These are phyloP conservation scores for Drosophila fulvimacula DNA, from an alignment of 2,888 invertebrate species.

Conservation along the genomic window DNA sequence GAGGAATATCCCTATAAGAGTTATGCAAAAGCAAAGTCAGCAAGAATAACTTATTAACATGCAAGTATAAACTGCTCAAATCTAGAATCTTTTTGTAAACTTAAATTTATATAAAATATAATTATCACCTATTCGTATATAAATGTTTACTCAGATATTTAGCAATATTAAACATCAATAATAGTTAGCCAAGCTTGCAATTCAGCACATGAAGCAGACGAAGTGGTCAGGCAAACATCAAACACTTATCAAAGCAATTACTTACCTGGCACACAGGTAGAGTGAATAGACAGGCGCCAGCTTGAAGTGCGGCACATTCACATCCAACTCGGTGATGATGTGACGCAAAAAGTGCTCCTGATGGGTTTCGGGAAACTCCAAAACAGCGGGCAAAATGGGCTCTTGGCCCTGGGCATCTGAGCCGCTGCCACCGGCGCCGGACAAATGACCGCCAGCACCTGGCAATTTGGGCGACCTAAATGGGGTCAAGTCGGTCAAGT, in stretches of 20 bases:
- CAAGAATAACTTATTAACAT: neutral
- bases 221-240: slow-evolving; percentile 22
- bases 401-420: slow-evolving; percentile 89
- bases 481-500: slow-evolving; percentile 7
- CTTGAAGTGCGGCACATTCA: slow-evolving; percentile 95
- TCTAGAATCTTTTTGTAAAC: neutral
- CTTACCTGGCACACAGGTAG: slow-evolving; percentile 94
- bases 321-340: slow-evolving; percentile 94
- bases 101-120: neutral
- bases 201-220: neutral
- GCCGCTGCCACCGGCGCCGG: slow-evolving; percentile 59
- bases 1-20: too few species aligned
- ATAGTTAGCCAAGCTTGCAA: neutral
- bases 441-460: slow-evolving; percentile 63
- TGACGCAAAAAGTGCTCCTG: slow-evolving; percentile 96
- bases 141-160: neutral
- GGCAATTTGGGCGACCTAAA: slow-evolving; percentile 82
- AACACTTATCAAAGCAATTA: slow-evolving; percentile 19
- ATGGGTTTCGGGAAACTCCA: slow-evolving; percentile 97
- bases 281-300: slow-evolving; percentile 98
- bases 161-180: neutral
- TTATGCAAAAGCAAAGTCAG: neutral
- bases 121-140: neutral
- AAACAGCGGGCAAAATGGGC: slow-evolving; percentile 95
- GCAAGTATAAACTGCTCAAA: neutral